Evolutionary conservation across 2,888 invertebrate species (phyloP), one percentile per base, ranked within the genome.

Genomic region (Morinoia aosen): DNA sequence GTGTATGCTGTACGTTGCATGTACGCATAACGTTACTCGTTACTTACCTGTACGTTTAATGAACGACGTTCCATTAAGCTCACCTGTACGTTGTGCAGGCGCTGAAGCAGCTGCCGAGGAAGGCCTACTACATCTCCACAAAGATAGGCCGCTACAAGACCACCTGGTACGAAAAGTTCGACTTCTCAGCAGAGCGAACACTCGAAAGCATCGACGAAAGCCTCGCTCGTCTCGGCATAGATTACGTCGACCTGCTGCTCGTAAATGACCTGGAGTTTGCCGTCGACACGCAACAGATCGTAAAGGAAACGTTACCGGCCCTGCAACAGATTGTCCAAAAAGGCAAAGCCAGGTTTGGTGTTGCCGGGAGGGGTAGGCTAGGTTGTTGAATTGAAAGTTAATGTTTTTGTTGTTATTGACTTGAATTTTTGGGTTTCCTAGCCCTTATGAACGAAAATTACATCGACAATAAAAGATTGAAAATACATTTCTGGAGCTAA

Each of bases 251-350:
- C 97, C 97, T 99, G 58, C 98, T 99, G 97, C 99, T 99, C 98
- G 99, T 99, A 8, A 99, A 99, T 97, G 99, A 99, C 97, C 97
- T 98, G 95, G 99, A 96, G 90, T 99, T 99, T 97, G 98, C 98
- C 0, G 91, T 96, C 88, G 98, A 98, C 96, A 97, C 98, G 40
- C 98, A 98, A 91, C 97, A 98, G 19, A 98, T 99, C 8, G 97
- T 99, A 0, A 98, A 98, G 95, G 99, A 99, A 97, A 99, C 99
- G 0, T 97, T 99, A 88, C 99, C 99, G 7, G 98, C 98, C 0
- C 97, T 99, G 33, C 98, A 98, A 97, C 98, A 98, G 97, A 98
- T 98, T 16, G 98, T 98, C 4, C 98, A 98, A 61, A 98, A 98
- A 93, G 98, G 98, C 33, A 98, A 98, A 97, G 98, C 98, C 0